Base-by-base conservation (phyloP, 1,140 invertebrate species). In the Trissolcus basalis region DNA sequence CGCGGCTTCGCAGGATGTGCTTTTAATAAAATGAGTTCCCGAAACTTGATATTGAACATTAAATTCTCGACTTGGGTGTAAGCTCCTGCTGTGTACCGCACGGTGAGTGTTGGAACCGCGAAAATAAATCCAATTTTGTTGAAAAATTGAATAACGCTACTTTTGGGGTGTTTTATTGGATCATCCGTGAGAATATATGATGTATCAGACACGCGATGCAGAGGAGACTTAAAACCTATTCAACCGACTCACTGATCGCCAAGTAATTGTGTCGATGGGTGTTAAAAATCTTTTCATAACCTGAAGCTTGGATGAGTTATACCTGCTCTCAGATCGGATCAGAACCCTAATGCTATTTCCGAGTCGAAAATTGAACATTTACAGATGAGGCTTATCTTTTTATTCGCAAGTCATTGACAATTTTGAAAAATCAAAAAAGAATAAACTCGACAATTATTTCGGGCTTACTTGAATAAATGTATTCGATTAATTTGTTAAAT, bases 361-460 rank as follows among this genome's bases (percentile, higher is more conserved):
- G 43, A 61, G 50, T 47, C 45, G 35, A 27, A 64, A 58, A 64
- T 53, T 48, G 53, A 47, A 72, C 39, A 59, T 39, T 64, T 64
- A 39, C 59, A 64, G 50, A 61, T 63, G 45, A 27, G 36, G 36
- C 54, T 72, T 59, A 50, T 27, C 15, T 45, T 9, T 39, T 41
- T n/a, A 58, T 64, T 36, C 47, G 60, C 69, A 58, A 64, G 54
- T 72, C 69, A 72, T 59, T 27, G 19, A n/a, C n/a, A n/a, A n/a
- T n/a, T n/a, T n/a, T n/a, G n/a, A n/a, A n/a, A n/a, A n/a, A n/a
- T n/a, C n/a, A n/a, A n/a, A n/a, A n/a, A n/a, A n/a, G n/a, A n/a
- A n/a, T n/a, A n/a, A n/a, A n/a, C n/a, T n/a, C n/a, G 32, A 7
- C 50, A 70, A 56, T 70, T 55, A 61, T 61, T 70, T 55, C 45